Percentiles rank a stretch among this genome's conserved stretches.
Evolutionary conservation across 1,140 invertebrate species (phyloP).

Genomic region (Drosophila pandora): DNA sequence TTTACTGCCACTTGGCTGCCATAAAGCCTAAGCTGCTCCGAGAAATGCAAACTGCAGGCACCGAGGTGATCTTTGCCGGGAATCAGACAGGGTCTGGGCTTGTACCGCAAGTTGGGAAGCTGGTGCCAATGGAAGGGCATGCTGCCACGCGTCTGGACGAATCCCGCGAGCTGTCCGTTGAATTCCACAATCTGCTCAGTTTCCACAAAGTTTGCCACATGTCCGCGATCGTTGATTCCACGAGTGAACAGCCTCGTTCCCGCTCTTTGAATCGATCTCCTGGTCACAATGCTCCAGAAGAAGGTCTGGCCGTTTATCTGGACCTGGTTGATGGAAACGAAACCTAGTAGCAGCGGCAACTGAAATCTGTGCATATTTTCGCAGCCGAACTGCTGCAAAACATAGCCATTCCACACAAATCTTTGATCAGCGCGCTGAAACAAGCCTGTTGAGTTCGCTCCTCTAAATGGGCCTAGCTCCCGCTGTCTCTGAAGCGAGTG

Average conservation of each 20-base stretch:
- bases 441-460: slow-evolving; percentile 85
- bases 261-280: slow-evolving; percentile 91
- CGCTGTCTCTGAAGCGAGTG: slow-evolving; percentile 96
- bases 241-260: slow-evolving; percentile 94
- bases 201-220: slow-evolving; percentile 99
- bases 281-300: slow-evolving; percentile 94
- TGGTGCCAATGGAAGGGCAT: slow-evolving; percentile 98
- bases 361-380: slow-evolving; percentile 91
- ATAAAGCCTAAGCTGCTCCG: slow-evolving; percentile 91
- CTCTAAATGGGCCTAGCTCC: slow-evolving; percentile 85
- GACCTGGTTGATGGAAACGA: slow-evolving; percentile 92
- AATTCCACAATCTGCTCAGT: slow-evolving; percentile 93
- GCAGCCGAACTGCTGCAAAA: slow-evolving; percentile 89
- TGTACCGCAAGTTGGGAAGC: slow-evolving; percentile 96
- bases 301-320: slow-evolving; percentile 92
- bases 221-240: slow-evolving; percentile 92
- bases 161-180: slow-evolving; percentile 92
- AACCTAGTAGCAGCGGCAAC: slow-evolving; percentile 94
- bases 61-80: slow-evolving; percentile 91
- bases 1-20: slow-evolving; percentile 96
- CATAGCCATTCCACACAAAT: slow-evolving; percentile 96
- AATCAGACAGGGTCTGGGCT: slow-evolving; percentile 91
- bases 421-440: slow-evolving; percentile 92
- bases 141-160: slow-evolving; percentile 96
- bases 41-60: slow-evolving; percentile 93